phyloP scores from a whole-genome alignment of 2,888 invertebrate species.

The Strigamia maritima region DNA sequence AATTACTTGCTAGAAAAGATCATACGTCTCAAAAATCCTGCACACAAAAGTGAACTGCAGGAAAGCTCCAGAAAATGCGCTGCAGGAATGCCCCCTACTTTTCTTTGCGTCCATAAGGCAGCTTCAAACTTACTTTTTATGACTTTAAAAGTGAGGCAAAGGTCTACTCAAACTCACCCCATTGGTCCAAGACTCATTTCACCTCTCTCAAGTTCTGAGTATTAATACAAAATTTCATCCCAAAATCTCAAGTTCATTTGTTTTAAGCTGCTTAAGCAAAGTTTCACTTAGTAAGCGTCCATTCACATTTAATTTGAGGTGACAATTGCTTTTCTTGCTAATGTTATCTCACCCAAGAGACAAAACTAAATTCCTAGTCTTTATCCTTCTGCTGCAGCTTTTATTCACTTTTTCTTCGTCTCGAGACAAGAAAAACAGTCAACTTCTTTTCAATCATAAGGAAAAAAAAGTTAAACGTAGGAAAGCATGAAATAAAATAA shows the following conservation, averaged over 20 bases:
- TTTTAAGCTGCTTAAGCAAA: background rate
- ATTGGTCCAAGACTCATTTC: too few species aligned
- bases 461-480: background rate
- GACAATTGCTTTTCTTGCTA: background rate
- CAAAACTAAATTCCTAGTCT: background rate
- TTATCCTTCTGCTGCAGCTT: background rate
- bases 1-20: too few species aligned
- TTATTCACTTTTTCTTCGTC: background rate
- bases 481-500: background rate
- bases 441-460: background rate
- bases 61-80: too few species aligned
- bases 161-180: too few species aligned
- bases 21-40: too few species aligned
- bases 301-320: background rate
- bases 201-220: too few species aligned
- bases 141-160: too few species aligned
- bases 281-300: background rate
- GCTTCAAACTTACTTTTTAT: too few species aligned
- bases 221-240: too few species aligned
- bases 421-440: background rate
- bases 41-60: too few species aligned
- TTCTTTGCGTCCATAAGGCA: too few species aligned
- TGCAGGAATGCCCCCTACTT: too few species aligned
- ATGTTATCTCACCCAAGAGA: slow-evolving; percentile 3
- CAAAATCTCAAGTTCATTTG: background rate